Conservation (phyloP, 2,797 vertebrate species). For the Syncerus caffer region DNA sequence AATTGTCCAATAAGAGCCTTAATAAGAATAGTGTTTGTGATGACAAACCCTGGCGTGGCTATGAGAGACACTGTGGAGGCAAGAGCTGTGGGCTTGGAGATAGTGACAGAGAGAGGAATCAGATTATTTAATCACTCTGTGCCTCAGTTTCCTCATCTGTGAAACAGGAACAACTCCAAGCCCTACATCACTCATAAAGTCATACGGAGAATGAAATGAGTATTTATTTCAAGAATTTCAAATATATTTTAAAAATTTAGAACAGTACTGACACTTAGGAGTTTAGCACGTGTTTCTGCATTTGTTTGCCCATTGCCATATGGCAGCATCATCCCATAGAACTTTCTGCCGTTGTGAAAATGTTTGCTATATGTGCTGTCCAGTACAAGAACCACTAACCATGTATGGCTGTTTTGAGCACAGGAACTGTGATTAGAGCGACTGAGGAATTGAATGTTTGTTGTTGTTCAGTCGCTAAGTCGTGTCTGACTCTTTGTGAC, state of each 20-base stretch:
- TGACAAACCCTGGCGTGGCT: fast-evolving
- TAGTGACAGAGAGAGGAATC: background rate
- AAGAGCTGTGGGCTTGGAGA: background rate
- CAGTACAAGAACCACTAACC: background rate
- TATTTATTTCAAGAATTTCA: no score
- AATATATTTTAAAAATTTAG: background rate
- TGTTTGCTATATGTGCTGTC: background rate
- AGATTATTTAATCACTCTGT: background rate
- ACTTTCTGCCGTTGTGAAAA: background rate
- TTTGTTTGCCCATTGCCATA: background rate
- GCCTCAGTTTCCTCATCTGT: background rate
- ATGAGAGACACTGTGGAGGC: background rate
- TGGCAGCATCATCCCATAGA: background rate
- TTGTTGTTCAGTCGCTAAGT: background rate
- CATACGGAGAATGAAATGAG: background rate
- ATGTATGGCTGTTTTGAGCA: background rate
- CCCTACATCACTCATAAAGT: background rate
- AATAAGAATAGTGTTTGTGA: background rate
- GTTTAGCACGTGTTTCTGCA: background rate
- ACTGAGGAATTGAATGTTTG: background rate
- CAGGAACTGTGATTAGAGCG: background rate
- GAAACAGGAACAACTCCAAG: background rate
- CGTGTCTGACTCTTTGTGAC: no score
- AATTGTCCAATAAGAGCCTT: background rate
- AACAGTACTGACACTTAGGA: background rate